phyloP scores from a whole-genome alignment of 2,888 invertebrate genomes.

The Mechanitis messenoides region DNA sequence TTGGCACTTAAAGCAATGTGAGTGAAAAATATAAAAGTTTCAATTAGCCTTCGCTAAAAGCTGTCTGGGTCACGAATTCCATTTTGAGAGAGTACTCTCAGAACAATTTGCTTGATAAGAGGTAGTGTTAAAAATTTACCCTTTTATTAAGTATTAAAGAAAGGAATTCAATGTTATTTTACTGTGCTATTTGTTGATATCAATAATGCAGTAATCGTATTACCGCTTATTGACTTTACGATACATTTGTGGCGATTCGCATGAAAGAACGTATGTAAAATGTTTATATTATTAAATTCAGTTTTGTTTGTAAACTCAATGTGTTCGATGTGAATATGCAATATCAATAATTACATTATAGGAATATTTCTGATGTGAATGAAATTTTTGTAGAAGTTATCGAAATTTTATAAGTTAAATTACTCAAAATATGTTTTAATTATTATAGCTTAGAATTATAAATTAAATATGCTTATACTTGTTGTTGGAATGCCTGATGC shows the following conservation, averaged over 20 bases:
- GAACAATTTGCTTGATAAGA: not conserved
- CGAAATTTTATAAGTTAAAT: not conserved
- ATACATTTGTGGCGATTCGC: constrained; percentile 20
- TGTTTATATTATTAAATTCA: constrained; percentile 11
- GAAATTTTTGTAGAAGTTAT: not conserved
- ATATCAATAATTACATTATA: not conserved
- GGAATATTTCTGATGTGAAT: not conserved
- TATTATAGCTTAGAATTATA: not conserved
- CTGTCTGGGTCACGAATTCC: constrained; percentile 3
- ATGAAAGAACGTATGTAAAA: constrained; percentile 7
- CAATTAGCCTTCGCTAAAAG: constrained; percentile 5
- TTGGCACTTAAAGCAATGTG: constrained; percentile 7
- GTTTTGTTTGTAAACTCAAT: constrained; percentile 12
- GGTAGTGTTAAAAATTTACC: not conserved
- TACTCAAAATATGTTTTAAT: not conserved
- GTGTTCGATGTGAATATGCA: constrained; percentile 2
- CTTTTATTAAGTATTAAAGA: not conserved
- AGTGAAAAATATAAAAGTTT: constrained; percentile 4
- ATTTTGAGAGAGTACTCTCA: not conserved
- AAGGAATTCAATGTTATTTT: not conserved
- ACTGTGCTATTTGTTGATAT: constrained; percentile 14
- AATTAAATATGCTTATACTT: no score
- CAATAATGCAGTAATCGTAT: constrained; percentile 21
- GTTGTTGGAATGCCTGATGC: no score
- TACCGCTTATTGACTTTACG: constrained; percentile 25